Evolutionary conservation across 2,797 vertebrate species (phyloP), one percentile per base, ranked within the genome.

Genomic region (Rhynchotus rufescens): DNA sequence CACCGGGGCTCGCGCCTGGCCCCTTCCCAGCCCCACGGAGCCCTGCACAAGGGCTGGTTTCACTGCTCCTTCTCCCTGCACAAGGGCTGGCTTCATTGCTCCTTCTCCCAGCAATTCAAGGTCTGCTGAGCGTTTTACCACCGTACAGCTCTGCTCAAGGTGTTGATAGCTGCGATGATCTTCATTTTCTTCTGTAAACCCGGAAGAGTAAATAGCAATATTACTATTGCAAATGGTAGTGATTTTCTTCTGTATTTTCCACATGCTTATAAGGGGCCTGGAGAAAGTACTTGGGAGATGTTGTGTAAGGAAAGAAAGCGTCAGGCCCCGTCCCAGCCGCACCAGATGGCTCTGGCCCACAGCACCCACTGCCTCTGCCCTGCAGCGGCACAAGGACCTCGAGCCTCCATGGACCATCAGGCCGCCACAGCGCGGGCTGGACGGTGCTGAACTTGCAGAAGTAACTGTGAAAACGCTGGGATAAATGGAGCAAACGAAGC

Each of bases 191-290:
- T 86, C 88, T 64, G 59, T 75, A 94, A 92, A 88, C 19, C 52
- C 88, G 67, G 85, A 91, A 74, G 28, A 84, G 81, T 30, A 83
- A 84, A 74, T 34, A 92, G 38, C 21, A 66, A 76, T 79, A 91
- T 65, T 40, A 61, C 20, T 34, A 59, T 66, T 82, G 84, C 74
- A 80, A 86, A 82, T 12, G 34, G 0, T 54, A 4, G 60, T 22
- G n/a, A 20, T 57, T 73, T 73, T 36, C 2, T 2, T 34, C 2
- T 4, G 0, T 42, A 42, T 88, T 66, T 86, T 84, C 22, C 71
- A 13, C n/a, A 23, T 51, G 9, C 45, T 68, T 89, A 72, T 36
- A n/a, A 79, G 80, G 13, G 49, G 28, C 62, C 22, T 61, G 1
- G 2, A 92, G 34, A 81, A 81, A 60, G 51, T 51, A 75, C 7